Evolutionary conservation across 1,140 invertebrate species (phyloP), one percentile per base, ranked within the genome.

Genomic region (Drosophila sp.): DNA sequence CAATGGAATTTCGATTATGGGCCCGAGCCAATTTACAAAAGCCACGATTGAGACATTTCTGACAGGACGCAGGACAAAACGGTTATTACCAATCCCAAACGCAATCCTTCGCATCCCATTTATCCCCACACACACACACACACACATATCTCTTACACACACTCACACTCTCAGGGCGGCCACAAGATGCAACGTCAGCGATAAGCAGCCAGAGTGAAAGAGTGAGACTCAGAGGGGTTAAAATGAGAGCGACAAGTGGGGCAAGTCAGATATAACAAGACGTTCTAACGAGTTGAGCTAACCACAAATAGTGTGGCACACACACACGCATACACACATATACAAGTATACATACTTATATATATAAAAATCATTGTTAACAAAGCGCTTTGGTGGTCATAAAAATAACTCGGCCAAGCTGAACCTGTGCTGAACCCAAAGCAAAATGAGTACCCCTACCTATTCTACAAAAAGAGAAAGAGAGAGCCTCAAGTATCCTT

Each of bases 311-410:
- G 80, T 78, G 67, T 32, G 14, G 14, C 57, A 29, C 25, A 50
- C 25, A 50, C 25, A 58, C 56, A 45, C 40, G 5, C 25, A 41
- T 48, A 65, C 57, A 53, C 50, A 61, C 36, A 50, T 11, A 41
- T 14, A 51, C 27, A 61, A 11, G 61, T 32, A 61, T 14, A 53
- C 13, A 40, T 25, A 43, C 21, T 7, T 36, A 34, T 11, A 34
- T 18, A 57, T 67, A 83, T 78, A 80, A 78, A 87, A 87, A 87
- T 87, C 83, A 87, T 87, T 87, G 83, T 87, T 87, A 89, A 74
- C 79, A 87, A 87, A 87, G 76, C 78, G 83, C 77, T 89, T 89
- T 79, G 78, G 83, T 82, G 76, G 83, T 56, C 66, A 87, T 89
- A 87, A 89, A 87, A 89, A 89, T 67, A 72, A 53, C 76, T 76